Evolutionary conservation across 2,797 vertebrate species (phyloP), one percentile per base, ranked within the genome.

Genomic region (Sebastes steindachneri): DNA sequence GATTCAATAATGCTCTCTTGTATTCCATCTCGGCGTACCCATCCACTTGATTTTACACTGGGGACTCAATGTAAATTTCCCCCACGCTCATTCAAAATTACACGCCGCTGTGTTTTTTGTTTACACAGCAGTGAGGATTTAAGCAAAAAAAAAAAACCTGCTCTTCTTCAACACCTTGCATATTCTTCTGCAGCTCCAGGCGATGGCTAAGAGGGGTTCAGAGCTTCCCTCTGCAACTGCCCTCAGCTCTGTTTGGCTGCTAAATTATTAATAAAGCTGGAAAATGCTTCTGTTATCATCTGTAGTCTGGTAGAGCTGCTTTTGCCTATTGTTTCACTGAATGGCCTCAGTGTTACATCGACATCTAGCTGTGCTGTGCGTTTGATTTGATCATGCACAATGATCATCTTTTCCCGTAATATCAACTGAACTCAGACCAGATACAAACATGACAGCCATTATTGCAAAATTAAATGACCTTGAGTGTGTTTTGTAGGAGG

Each of bases 211-310:
- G 91, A 91, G 88, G 82, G 79, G 85, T 82, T 91, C 86, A 86
- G 83, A 91, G 79, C 76, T 74, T 79, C 84, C 84, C 78, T 88
- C 65, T 71, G 88, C 33, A 66, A 84, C 91, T 87, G 89, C 87
- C 89, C 84, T 89, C 75, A 75, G 86, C 93, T 93, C 85, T 90
- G 90, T 94, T 94, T 93, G 85, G 81, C 87, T 87, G 78, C 75
- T 96, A 91, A 95, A 95, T 95, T 95, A 95, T 96, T 95, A 91
- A 96, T 93, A 91, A 87, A 76, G 85, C 87, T 79, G 82, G 80
- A 90, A 93, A 93, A 93, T 88, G 90, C 91, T 86, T 86, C 81
- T 83, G 89, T 91, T 94, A 93, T 93, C 87, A 78, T 89, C 85
- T 82, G 73, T 63, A 64, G 82, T 90, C 82, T 86, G 82, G 60